Conservation (phyloP, 2,888 invertebrate species). For the Cheilosia pagana region DNA sequence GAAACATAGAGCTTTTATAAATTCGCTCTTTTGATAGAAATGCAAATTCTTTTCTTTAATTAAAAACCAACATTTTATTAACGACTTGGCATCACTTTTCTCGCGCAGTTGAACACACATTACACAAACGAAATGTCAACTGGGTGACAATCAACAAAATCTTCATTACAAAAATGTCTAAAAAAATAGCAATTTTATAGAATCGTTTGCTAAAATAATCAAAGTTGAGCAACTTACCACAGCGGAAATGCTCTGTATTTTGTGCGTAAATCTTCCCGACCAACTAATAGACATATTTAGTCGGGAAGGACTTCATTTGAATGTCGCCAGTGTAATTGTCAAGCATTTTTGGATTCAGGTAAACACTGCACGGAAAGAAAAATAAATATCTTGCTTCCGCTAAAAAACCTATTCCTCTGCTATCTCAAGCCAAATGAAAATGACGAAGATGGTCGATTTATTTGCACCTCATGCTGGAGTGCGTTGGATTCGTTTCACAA, state of each 20-base stretch:
- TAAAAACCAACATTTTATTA: no score
- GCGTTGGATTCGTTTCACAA: slow-evolving; percentile 78
- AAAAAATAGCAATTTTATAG: slow-evolving; percentile 27
- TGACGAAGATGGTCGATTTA: slow-evolving; percentile 57
- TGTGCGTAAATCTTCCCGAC: slow-evolving; percentile 77
- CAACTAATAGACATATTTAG: slow-evolving; percentile 76
- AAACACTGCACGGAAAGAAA: slow-evolving; percentile 25
- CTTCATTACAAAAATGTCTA: slow-evolving; percentile 39
- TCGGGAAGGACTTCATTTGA: slow-evolving; percentile 76
- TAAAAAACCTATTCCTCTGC: slow-evolving; percentile 13
- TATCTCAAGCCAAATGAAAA: slow-evolving; percentile 56
- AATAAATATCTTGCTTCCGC: neutral
- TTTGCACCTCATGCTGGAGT: slow-evolving; percentile 78
- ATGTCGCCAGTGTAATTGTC: slow-evolving; percentile 77
- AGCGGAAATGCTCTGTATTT: slow-evolving; percentile 77
- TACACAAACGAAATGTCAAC: slow-evolving; percentile 39
- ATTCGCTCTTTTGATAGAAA: no score
- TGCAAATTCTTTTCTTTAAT: no score
- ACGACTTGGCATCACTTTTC: slow-evolving; percentile 47
- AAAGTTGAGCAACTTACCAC: neutral
- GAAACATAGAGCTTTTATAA: no score
- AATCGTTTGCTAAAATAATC: neutral
- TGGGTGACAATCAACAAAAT: slow-evolving; percentile 62
- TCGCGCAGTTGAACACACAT: neutral
- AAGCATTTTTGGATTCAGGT: slow-evolving; percentile 79